A percentile compares a stretch with the other conserved stretches of the same genome.
These are phyloP conservation scores for Tenthredo distinguenda DNA, from an alignment of 2,888 invertebrate species.

Conservation along the genomic window DNA sequence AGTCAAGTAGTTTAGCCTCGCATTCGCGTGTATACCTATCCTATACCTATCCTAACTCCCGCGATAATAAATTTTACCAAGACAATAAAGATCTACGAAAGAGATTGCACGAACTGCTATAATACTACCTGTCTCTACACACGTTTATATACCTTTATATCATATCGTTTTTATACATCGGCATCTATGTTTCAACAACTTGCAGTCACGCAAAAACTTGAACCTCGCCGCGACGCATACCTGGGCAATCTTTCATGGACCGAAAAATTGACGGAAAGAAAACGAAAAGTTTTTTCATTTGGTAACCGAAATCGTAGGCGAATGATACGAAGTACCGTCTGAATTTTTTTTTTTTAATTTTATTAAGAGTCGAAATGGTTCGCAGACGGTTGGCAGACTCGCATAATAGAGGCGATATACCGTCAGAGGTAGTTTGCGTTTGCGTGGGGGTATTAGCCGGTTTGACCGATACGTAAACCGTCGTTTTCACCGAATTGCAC, in stretches of 20 bases:
- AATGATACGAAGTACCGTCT: not conserved
- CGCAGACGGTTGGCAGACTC: not conserved
- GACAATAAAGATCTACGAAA: slow-evolving; percentile 16
- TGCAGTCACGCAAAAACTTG: not conserved
- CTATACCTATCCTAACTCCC: not conserved
- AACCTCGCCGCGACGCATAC: not conserved
- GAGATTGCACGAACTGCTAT: not conserved
- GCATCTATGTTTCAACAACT: not conserved
- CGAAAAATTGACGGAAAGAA: too few relatives aligned
- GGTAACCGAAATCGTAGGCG: not conserved
- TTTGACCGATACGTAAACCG: slow-evolving; percentile 5
- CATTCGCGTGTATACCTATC: slow-evolving; percentile 13
- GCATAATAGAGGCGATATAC: not conserved
- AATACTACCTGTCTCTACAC: not conserved
- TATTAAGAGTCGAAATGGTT: not conserved
- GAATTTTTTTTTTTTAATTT: not conserved
- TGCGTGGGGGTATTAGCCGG: not conserved
- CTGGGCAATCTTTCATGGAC: not conserved
- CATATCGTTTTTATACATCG: slow-evolving; percentile 13
- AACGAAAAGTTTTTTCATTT: not conserved
- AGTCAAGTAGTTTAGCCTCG: slow-evolving; percentile 34
- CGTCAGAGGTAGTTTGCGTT: not conserved
- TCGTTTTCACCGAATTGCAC: slow-evolving; percentile 38
- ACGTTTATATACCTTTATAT: not conserved
- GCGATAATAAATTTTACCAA: slow-evolving; percentile 9